phyloP scores from a whole-genome alignment of 2,888 invertebrate genomes.

The Philonicus albiceps region DNA sequence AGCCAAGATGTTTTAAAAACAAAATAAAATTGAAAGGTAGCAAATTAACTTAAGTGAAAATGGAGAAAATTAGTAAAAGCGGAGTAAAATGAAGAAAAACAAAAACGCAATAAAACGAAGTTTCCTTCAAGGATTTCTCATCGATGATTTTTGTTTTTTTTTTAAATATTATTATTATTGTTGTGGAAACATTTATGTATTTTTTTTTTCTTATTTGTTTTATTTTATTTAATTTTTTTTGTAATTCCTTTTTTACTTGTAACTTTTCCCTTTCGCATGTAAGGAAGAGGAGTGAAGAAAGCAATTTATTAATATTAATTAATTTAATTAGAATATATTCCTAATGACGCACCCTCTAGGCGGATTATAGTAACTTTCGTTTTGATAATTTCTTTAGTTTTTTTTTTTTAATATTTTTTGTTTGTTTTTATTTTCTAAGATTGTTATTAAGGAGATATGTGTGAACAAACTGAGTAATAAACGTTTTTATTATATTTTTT shows the following conservation, averaged over 20 bases:
- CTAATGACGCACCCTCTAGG: slow-evolving; percentile 31
- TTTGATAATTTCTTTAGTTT: not conserved
- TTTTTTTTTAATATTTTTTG: slow-evolving; percentile 11
- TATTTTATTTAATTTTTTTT: too few relatives aligned
- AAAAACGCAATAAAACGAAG: not conserved
- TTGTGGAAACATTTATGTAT: not conserved
- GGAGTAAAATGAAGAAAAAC: not conserved
- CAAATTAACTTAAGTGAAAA: not conserved
- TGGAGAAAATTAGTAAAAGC: not conserved
- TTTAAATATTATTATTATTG: not conserved
- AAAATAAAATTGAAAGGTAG: not conserved
- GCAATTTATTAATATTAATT: slow-evolving; percentile 31
- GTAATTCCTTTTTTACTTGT: not conserved
- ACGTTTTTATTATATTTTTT: slow-evolving; percentile 30
- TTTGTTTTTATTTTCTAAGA: slow-evolving; percentile 36
- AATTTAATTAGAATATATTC: slow-evolving; percentile 18
- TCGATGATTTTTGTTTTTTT: not conserved
- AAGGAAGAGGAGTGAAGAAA: not conserved
- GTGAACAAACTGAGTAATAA: slow-evolving; percentile 39
- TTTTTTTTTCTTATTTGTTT: not conserved
- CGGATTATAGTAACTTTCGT: slow-evolving; percentile 13
- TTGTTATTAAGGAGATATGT: slow-evolving; percentile 36
- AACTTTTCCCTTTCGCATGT: not conserved
- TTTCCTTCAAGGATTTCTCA: slow-evolving; percentile 25
- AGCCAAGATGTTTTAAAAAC: slow-evolving; percentile 16